Percentiles rank a stretch among this genome's conserved stretches.
phyloP scores from a whole-genome alignment of 2,888 invertebrate genomes.

The Lycia hirtaria region DNA sequence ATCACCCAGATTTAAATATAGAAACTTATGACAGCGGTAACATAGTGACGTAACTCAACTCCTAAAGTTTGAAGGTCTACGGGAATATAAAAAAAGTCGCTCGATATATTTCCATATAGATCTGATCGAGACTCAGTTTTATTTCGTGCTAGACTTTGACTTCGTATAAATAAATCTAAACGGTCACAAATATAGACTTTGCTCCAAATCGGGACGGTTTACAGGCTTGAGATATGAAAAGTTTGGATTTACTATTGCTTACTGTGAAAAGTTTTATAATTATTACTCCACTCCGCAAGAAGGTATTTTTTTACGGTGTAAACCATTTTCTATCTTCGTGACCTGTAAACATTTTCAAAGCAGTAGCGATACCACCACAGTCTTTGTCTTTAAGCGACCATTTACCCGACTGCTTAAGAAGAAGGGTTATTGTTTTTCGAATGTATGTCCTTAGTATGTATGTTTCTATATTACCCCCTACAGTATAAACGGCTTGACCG shows the following conservation, averaged over 20 bases:
- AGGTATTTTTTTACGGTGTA: no score
- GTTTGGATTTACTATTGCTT: slow-evolving; percentile 10
- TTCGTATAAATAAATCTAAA: slow-evolving; percentile 21
- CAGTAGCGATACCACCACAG: no score
- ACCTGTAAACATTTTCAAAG: no score
- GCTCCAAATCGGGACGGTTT: slow-evolving; percentile 14
- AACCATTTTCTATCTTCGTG: no score
- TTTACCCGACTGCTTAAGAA: no score
- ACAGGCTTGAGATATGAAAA: slow-evolving; percentile 11
- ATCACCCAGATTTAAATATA: slow-evolving; percentile 3
- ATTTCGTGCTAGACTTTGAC: slow-evolving; percentile 18
- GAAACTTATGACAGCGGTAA: background rate
- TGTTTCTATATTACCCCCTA: no score
- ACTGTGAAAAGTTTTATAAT: background rate
- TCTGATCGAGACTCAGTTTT: slow-evolving; percentile 11
- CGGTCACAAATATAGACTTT: slow-evolving; percentile 3
- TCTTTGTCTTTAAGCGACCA: no score
- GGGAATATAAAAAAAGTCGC: slow-evolving; percentile 27
- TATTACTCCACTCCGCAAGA: no score
- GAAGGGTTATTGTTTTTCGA: no score
- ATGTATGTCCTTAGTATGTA: no score
- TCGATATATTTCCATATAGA: slow-evolving; percentile 30
- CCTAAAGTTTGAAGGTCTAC: slow-evolving; percentile 33
- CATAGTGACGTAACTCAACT: slow-evolving; percentile 24
- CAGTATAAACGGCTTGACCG: no score